These are phyloP conservation scores for Halcyon badia DNA, from an alignment of 2,797 vertebrate species.

Conservation along the genomic window DNA sequence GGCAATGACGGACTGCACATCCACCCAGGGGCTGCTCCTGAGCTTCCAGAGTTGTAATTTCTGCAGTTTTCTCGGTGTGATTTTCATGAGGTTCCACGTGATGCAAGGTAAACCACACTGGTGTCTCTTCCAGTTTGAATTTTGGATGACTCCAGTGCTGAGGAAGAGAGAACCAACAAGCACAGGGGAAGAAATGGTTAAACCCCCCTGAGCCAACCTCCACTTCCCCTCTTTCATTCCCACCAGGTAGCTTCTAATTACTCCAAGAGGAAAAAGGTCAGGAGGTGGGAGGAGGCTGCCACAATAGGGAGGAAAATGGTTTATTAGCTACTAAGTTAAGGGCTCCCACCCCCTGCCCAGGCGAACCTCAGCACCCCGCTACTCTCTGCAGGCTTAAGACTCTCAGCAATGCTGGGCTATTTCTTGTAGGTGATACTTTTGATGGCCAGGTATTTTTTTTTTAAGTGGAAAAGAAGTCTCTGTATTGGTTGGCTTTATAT, in stretches of 20 bases:
- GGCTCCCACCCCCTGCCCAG: neutral
- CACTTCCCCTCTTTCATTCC: neutral
- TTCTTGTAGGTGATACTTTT: neutral
- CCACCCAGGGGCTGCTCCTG: neutral
- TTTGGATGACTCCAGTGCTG: neutral
- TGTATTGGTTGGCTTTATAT: accelerated
- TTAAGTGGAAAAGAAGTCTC: no score
- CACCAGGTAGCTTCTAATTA: constrained; percentile 38
- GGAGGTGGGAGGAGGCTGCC: constrained; percentile 22
- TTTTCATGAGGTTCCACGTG: neutral
- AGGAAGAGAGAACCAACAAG: neutral
- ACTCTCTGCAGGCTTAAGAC: neutral
- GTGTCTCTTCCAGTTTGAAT: neutral
- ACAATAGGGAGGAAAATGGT: constrained; percentile 30
- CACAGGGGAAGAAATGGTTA: neutral
- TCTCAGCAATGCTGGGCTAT: neutral
- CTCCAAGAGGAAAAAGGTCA: neutral
- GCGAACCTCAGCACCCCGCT: neutral
- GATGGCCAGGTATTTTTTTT: neutral
- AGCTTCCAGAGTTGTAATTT: neutral
- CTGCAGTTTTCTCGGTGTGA: neutral
- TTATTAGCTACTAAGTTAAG: constrained; percentile 10
- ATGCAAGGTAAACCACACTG: neutral
- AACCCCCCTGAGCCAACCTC: neutral
- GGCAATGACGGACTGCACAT: accelerated